Evolutionary conservation across 2,113 vertebrate species (phyloP), one percentile per base, ranked within the genome.

Genomic region (Hystrix brachyura): DNA sequence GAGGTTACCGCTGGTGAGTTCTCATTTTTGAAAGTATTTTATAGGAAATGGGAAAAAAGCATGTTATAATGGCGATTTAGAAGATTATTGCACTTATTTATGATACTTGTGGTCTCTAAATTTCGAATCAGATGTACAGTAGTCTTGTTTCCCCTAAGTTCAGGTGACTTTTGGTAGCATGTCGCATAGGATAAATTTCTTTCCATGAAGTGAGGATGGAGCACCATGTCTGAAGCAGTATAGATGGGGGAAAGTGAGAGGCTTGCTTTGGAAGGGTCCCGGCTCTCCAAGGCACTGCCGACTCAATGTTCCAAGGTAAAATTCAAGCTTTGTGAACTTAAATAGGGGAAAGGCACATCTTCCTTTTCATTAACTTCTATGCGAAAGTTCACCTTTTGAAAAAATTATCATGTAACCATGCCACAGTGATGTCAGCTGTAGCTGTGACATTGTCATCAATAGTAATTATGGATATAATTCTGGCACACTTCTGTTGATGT

Each of bases 1-100:
- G 8, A 98, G 96, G n/a, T 87, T 98, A 60, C 99, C 99, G 43
- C 84, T 99, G 98, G 99, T 99, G 93, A 98, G 98, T 97, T 91
- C 46, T 74, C 53, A 53, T 60, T 57, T 48, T 72, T 55, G 18
- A 76, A 93, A 81, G 15, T n/a, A 3, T 96, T 72, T 90, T 90
- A 78, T 9, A 79, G 72, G 48, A 92, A 95, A 69, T 9, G 8
- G 29, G 48, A 53, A 67, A 76, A 69, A 65, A 64, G 21, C 4
- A 0, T n/a, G 51, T 32, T 86, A 32, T 55, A 3, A 3, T 93
- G 76, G 60, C 87, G 43, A 84, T 9, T 64, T 80, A 67, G 15
- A 17, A 86, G 64, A 48, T 27, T 7, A 83, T 76, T 92, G 94
- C 57, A 82, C 6, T 80, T 72, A 7, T 94, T 71, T 57, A 81